These are phyloP conservation scores for Graphium colonna DNA, from an alignment of 2,888 invertebrate species.

Conservation along the genomic window DNA sequence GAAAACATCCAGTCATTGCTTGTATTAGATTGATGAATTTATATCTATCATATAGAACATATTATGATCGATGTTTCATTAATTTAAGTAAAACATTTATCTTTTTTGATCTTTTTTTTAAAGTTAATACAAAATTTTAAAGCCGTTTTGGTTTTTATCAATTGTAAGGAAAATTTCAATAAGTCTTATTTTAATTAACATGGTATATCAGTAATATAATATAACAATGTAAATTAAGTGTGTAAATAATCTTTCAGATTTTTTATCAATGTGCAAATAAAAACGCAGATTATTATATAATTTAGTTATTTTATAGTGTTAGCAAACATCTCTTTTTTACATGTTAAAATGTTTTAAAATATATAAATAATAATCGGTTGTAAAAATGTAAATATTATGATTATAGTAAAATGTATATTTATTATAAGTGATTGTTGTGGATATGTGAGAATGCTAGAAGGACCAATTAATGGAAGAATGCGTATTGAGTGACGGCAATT, in stretches of 20 bases:
- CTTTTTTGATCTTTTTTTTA: too few relatives aligned
- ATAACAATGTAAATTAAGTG: neutral
- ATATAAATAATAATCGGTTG: slow-evolving; percentile 22
- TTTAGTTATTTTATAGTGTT: slow-evolving; percentile 1
- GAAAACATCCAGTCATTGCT: slow-evolving; percentile 28
- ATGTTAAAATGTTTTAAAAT: slow-evolving; percentile 16
- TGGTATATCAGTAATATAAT: neutral
- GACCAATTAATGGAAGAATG: slow-evolving; percentile 16
- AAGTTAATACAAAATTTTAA: too few relatives aligned
- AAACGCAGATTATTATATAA: neutral
- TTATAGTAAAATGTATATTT: slow-evolving; percentile 18
- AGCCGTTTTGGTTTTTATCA: too few relatives aligned
- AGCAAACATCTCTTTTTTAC: slow-evolving; percentile 14
- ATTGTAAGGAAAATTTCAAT: too few relatives aligned
- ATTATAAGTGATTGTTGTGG: slow-evolving; percentile 11
- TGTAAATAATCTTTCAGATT: slow-evolving; percentile 15
- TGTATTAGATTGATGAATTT: slow-evolving; percentile 36
- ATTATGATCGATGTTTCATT: too few relatives aligned
- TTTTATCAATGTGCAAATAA: neutral
- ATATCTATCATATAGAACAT: too few relatives aligned
- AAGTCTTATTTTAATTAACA: neutral
- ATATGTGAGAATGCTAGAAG: slow-evolving; percentile 10
- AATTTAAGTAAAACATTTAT: too few relatives aligned
- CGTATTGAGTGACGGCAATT: slow-evolving; percentile 2
- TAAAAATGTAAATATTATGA: slow-evolving; percentile 35